These are phyloP conservation scores for Genyomyrus donnyi DNA, from an alignment of 2,113 vertebrate genomes.

Conservation along the genomic window DNA sequence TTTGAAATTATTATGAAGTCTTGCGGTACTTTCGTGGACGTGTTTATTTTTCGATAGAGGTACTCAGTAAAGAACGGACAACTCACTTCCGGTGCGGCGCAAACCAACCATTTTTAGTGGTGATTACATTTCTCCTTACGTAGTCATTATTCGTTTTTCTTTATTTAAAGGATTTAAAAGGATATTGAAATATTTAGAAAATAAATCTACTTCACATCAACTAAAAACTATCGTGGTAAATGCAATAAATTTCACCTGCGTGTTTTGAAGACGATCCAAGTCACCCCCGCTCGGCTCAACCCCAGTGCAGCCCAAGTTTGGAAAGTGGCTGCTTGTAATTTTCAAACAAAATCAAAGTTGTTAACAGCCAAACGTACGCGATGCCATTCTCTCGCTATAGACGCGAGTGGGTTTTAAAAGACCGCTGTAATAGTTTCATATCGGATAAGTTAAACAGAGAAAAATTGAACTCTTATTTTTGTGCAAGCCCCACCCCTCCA, in stretches of 20 bases:
- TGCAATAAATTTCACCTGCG: not conserved
- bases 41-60: conserved; percentile 66
- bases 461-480: conserved; percentile 1
- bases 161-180: not conserved
- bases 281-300: not conserved
- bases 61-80: conserved; percentile 51
- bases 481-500: conserved; percentile 12
- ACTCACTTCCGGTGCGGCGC: conserved; percentile 60
- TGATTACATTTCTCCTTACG: not conserved
- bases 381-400: not conserved
- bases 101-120: not conserved
- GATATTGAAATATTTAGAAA: not conserved
- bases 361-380: not conserved
- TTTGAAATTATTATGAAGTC: not conserved
- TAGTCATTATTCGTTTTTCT: not conserved
- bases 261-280: not conserved
- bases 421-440: not conserved
- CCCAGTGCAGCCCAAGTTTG: conserved; percentile 18
- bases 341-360: not conserved
- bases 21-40: conserved; percentile 26
- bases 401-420: not conserved
- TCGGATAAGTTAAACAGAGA: not conserved
- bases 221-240: not conserved
- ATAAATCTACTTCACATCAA: not conserved
- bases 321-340: not conserved